Base-by-base conservation (phyloP, 1,140 invertebrate species). In the Sycobia sp. region DNA sequence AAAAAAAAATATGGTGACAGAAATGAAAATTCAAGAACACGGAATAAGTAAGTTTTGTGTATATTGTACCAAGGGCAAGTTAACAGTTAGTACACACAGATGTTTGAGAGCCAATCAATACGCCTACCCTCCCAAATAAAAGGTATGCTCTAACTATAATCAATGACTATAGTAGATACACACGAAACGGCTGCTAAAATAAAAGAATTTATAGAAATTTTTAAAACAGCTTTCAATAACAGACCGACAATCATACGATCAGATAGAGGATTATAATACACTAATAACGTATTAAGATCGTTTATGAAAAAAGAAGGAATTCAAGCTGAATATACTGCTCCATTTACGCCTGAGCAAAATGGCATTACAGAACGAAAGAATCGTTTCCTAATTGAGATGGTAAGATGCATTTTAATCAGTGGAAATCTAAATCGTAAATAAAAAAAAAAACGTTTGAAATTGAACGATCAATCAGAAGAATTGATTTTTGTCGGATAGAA, bases 391-490 rank as follows among this genome's bases (percentile, higher is more conserved):
- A 57, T 34, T 18, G 55, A 57, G 14, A 46, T 46, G n/a, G 55
- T 38, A 14, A 18, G 55, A 34, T 57, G 41, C 13, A 32, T 57
- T n/a, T 13, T 57, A 20, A 34, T 57, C 3, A 18, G 13, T 22
- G 39, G 38, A n/a, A 43, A 29, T 27, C 18, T 43, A 22, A 5
- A 44, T 32, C 20, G 53, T 56, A 56, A 51, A 13, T 78, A 71
- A 57, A 83, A 80, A 80, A 77, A 67, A 10, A 79, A 83, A 66
- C n/a, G n/a, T n/a, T n/a, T n/a, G n/a, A n/a, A n/a, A n/a, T n/a
- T n/a, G n/a, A n/a, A n/a, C n/a, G n/a, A n/a, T n/a, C n/a, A n/a
- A n/a, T n/a, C n/a, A n/a, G n/a, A n/a, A n/a, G n/a, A n/a, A n/a
- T n/a, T n/a, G n/a, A n/a, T n/a, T n/a, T n/a, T n/a, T n/a, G n/a